Percentiles rank a stretch among this genome's conserved stretches.
phyloP scores from a whole-genome alignment of 2,113 vertebrate genomes.

The Leucopternis melanops region DNA sequence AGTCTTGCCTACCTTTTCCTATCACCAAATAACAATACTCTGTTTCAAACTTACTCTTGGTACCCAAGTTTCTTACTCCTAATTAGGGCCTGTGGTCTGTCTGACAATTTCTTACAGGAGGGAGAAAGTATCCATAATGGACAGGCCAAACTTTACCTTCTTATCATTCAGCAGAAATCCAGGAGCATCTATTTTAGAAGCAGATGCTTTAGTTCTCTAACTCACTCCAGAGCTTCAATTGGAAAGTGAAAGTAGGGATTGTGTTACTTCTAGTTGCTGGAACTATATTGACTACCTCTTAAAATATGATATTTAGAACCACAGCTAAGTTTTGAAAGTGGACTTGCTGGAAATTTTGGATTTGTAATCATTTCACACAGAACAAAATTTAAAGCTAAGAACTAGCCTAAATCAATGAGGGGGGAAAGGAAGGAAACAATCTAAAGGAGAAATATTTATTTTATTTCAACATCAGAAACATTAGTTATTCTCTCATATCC shows the following conservation, averaged over 20 bases:
- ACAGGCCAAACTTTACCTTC: neutral
- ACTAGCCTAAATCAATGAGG: neutral
- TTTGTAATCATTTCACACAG: neutral
- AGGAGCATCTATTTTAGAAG: neutral
- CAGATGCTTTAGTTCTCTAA: neutral
- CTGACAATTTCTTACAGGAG: neutral
- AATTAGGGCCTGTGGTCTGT: neutral
- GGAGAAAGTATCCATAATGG: neutral
- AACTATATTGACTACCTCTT: neutral
- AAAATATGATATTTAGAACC: neutral
- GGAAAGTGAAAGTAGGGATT: neutral
- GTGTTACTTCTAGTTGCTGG: neutral
- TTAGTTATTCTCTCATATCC: neutral
- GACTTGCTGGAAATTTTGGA: neutral
- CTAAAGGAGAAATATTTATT: neutral
- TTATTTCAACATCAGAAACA: neutral
- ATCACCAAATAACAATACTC: neutral
- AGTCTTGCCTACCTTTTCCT: neutral
- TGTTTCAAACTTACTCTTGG: neutral
- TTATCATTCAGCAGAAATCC: neutral
- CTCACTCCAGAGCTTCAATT: accelerated
- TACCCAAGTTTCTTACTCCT: neutral
- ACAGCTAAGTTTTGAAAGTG: neutral
- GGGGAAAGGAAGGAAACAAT: neutral
- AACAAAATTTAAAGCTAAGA: neutral